A percentile compares a stretch with the other conserved stretches of the same genome.
Evolutionary conservation across 2,888 invertebrate genomes (phyloP).

Genomic region (Cephus sareptanus): DNA sequence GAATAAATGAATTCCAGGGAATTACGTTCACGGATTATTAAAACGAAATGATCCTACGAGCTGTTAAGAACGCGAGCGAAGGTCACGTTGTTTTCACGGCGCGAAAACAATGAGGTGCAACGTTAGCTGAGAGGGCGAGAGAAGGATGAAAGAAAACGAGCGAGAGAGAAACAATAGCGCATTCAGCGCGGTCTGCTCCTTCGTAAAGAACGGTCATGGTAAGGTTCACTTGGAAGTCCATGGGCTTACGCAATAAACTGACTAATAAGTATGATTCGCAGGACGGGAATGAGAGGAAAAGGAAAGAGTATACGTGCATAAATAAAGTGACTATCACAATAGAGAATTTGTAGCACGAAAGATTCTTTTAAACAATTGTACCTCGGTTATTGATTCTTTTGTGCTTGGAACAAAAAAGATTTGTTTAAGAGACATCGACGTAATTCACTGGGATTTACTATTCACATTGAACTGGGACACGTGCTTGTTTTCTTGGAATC

Average conservation of each 20-base stretch:
- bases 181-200: not conserved
- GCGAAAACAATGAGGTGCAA: not conserved
- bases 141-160: not conserved
- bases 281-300: not conserved
- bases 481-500: not conserved
- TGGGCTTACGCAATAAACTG: not conserved
- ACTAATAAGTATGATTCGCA: not conserved
- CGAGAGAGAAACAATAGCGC: not conserved
- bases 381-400: not conserved
- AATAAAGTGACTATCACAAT: not conserved
- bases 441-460: not conserved
- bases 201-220: not conserved
- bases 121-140: not conserved
- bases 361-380: not conserved
- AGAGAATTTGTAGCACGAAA: not conserved
- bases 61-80: not conserved
- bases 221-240: not conserved
- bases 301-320: not conserved
- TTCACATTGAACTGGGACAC: not conserved
- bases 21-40: not conserved
- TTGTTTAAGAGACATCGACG: not conserved
- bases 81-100: not conserved
- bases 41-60: not conserved
- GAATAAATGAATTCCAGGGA: not conserved
- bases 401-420: not conserved